Base-by-base conservation (phyloP, 2,888 invertebrate genomes). In the Cosmopolites sordidus region DNA sequence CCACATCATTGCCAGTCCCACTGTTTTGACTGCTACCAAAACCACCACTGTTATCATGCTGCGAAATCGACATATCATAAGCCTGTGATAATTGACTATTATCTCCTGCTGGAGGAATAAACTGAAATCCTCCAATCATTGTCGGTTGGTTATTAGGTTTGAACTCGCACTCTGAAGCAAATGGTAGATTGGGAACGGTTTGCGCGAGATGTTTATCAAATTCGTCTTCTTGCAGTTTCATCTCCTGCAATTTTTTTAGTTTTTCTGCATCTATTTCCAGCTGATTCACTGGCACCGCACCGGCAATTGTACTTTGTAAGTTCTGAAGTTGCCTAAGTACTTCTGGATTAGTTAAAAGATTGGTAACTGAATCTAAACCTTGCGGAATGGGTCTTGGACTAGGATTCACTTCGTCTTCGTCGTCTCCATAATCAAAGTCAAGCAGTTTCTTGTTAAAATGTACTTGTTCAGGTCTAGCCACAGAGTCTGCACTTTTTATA, bases 401-500 rank as follows among this genome's bases (percentile, higher is more conserved):
- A 8, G 73, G 70, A 62, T 73, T 73, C 48, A 80, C 82, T 33
- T 87, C 86, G n/a, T 92, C 92, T 49, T 92, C 92, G 59, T 93
- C 93, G 63, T 92, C 92, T 50, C 89, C 92, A 70, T 94, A 94
- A 73, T 94, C 93, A 73, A 91, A 94, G 74, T 93, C 89, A 54
- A 94, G 75, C 12, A 93, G 75, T 69, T 92, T 91, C 67, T 90
- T 83, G 70, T 89, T 89, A 72, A 90, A 90, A 69, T 89, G 89
- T 2, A 86, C 81, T 50, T 76, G 75, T 1, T 76, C 69, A 30
- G 71, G 65, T 58, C 76, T 75, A 16, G 62, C 58, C 17, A 69
- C 69, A n/a, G n/a, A n/a, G 43, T 69, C 69, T 9, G 62, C 60
- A 56, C 61, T 65, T 58, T 62, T 75, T 42, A 78, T 69, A 43